Evolutionary conservation across 2,797 vertebrate genomes (phyloP), one percentile per base, ranked within the genome.

Genomic region (Ctenopoma multispine): DNA sequence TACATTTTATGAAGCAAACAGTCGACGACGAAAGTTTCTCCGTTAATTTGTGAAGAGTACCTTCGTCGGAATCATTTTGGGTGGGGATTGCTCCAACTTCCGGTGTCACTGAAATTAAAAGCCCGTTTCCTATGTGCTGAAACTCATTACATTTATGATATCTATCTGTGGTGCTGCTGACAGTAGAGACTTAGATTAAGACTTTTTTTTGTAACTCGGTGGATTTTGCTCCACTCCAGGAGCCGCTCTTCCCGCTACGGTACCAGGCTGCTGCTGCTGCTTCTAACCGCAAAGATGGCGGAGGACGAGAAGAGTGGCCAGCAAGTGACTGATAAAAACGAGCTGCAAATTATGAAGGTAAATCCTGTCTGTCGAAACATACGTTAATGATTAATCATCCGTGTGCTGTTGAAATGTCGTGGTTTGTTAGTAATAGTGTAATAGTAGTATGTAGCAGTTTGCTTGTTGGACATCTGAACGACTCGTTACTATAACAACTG

Each of bases 331-430:
- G 87, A 90, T 56, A 92, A 92, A 82, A 89, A 87, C 78, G 91
- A 93, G 10, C 84, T 94, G 72, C 75, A 92, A 18, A 66, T 75
- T 5, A 55, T 95, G 38, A 94, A 91, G 94, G 94, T 91, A 92
- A 41, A 21, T 2, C 3, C 2, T 9, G 11, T 5, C 0, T 2
- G 0, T 18, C 11, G n/a, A 9, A n/a, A 7, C 2, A 13, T 3
- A 5, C 7, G 0, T 0, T 1, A 47, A 11, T 12, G 9, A n/a
- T 13, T 5, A 7, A 24, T 4, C 3, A 5, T 10, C n/a, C 0
- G 0, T 5, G 1, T 13, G 7, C 18, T 24, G 23, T 2, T 0
- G 3, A 27, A 1, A 0, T 11, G 27, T 18, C 0, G 3, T 24
- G 2, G 38, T 40, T 17, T 8, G 12, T 12, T 41, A 4, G 13